Evolutionary conservation across 2,113 vertebrate genomes (phyloP), one percentile per base, ranked within the genome.

Genomic region (Rhizomys pruinosus): DNA sequence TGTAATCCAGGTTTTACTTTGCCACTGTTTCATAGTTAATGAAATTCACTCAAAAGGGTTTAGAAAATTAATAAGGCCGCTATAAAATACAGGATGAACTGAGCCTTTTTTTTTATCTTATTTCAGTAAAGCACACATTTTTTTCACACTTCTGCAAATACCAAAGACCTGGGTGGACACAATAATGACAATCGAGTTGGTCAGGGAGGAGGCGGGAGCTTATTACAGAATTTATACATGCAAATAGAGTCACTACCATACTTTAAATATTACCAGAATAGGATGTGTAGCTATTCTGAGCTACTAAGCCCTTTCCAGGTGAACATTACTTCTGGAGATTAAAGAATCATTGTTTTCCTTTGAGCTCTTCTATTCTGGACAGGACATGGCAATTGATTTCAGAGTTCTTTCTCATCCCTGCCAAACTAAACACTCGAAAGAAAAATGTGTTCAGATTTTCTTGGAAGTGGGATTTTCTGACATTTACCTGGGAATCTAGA

Each of bases 401-500:
- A 91, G 42, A 15, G n/a, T 57, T 84, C 20, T 84, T 79, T 84
- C 66, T 52, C 37, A 42, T 64, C 68, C 82, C 16, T 92, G 3
- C 37, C 68, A 79, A 32, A 34, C 72, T 94, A 90, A 93, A 95
- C n/a, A 79, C 52, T 89, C 29, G 47, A 92, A 91, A 84, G 0
- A 91, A 72, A 90, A 92, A 57, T 81, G 44, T 34, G 52, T 17
- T 44, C 52, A 84, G 22, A 47, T 32, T 90, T 8, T 89, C 61
- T 20, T 86, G 29, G 37, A 95, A 94, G 39, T 44, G 86, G 29
- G 34, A 27, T 72, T 95, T 85, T 74, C 66, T 96, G 79, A 59
- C 44, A 94, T 92, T 92, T 92, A 80, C n/a, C 39, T 87, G 16
- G 44, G 20, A 92, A 74, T 87, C n/a, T 80, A 82, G 55, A 29